Evolutionary conservation across 2,797 vertebrate genomes (phyloP), one percentile per base, ranked within the genome.

Genomic region (Linurgus olivaceus): DNA sequence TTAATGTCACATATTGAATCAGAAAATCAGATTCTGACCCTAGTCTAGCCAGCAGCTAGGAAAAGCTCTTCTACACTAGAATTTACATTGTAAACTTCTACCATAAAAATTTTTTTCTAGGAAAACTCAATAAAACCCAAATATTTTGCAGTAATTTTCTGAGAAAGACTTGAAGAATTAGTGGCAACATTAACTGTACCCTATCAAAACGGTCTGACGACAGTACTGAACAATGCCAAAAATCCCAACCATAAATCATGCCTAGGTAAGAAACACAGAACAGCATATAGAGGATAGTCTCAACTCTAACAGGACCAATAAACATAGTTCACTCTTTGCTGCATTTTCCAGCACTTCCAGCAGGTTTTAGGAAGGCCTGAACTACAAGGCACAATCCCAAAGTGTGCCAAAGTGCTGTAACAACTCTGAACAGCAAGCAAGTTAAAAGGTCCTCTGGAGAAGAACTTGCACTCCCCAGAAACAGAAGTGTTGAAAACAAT

Each of bases 401-500:
- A 76, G 33, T 4, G 9, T 73, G 52, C 54, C 74, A 35, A 23
- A 59, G 80, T 86, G 61, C 72, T 94, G 51, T 67, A 95, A 45
- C 79, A 80, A n/a, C 55, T 94, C 90, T 87, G 67, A 96, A 75
- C 92, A 93, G 66, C 31, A 68, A 96, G 58, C 14, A 93, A 80
- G 28, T 72, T 45, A 71, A 91, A 97, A 87, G 24, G 75, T 68
- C 63, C 73, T 91, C 61, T 71, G 75, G 21, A 93, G 54, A 78
- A 75, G 31, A 95, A 85, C 31, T 63, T 45, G 80, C 21, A 66
- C 31, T 54, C 50, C n/a, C 24, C n/a, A 86, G 87, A 72, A 95
- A 93, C 59, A 92, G 33, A 95, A 95, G 92, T 61, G 77, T 35
- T 82, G 96, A 76, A 91, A 84, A 95, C 90, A 82, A 88, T 54